Base-by-base conservation (phyloP, 37 sponge, comb jelly and placozoan species). In the Ephydatia muelleri region DNA sequence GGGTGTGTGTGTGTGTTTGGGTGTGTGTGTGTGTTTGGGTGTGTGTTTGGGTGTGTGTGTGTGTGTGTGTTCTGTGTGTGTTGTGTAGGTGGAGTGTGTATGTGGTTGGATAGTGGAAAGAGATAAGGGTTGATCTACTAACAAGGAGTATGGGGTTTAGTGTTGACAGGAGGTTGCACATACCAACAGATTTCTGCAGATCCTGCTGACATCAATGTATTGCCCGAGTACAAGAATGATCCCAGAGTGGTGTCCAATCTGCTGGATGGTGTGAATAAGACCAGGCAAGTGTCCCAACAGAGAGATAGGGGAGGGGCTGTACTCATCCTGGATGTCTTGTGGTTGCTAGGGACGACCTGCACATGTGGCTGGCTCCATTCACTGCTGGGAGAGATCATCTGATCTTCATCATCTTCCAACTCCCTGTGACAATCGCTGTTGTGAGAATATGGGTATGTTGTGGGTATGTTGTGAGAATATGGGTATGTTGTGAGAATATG, bases 281-380 rank as follows among this genome's bases (percentile, higher is more conserved):
- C 96, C 49, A 81, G 88, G 88, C 79, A 25, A 33, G 80, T 82
- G 16, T 28, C 26, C 29, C 9, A 70, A 26, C 67, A 33, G 19
- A 43, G 34, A 22, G 6, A 43, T 8, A 43, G n/a, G n/a, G n/a
- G n/a, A n/a, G n/a, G n/a, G n/a, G 6, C 47, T 43, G 47, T 43
- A 43, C 47, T 8, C 34, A 30, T 83, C 22, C 32, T 11, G 9
- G 19, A 57, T 1, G 1, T 1, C 19, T 57, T 57, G 12, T 5
- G 57, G 9, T 65, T 28, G 28, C 38, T 70, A 83, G 96, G 32
- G 99, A 99, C 79, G 99, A 99, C 86, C 86, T 97, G 6, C 98
- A 99, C 94, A 95, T 97, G 96, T 99, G 99, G 99, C 86, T 99
- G 39, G 83, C 99, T 5, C 99, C 99, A 5, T 99, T 88, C 89